A percentile compares a stretch with the other conserved stretches of the same genome.
phyloP scores from a whole-genome alignment of 2,888 invertebrate genomes.

The Tiphia femorata region DNA sequence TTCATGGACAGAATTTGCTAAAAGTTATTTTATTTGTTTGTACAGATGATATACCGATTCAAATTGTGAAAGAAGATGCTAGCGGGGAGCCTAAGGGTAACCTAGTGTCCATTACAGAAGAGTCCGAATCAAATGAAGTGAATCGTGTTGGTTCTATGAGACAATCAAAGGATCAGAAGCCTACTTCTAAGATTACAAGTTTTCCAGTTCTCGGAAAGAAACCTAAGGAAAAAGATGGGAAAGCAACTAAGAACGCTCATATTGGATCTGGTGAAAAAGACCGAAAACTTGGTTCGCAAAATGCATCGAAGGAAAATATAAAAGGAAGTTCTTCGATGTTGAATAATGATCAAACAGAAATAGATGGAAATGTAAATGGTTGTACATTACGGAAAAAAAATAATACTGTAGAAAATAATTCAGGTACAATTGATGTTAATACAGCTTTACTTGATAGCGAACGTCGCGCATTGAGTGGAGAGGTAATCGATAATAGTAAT shows the following conservation, averaged over 20 bases:
- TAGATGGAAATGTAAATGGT: constrained; percentile 70
- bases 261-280: constrained; percentile 65
- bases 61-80: constrained; percentile 76
- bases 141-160: constrained; percentile 72
- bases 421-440: constrained; percentile 68
- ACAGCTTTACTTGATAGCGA: constrained; percentile 65
- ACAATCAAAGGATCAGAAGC: constrained; percentile 70
- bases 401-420: constrained; percentile 64
- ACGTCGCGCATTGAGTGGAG: constrained; percentile 44
- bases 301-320: constrained; percentile 55
- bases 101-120: constrained; percentile 79
- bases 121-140: constrained; percentile 72
- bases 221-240: constrained; percentile 62
- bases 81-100: constrained; percentile 72
- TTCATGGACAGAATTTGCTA: too few relatives aligned
- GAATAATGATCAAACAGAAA: constrained; percentile 54
- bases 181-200: constrained; percentile 73
- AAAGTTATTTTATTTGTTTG: constrained; percentile 41
- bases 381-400: constrained; percentile 68
- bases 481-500: constrained; percentile 58
- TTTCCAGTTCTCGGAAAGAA: constrained; percentile 79
- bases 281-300: constrained; percentile 69
- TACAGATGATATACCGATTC: constrained; percentile 91
- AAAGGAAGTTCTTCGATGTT: constrained; percentile 55
- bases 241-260: constrained; percentile 57